Base-by-base conservation (phyloP, 2,113 vertebrate genomes). In the Platanista minor region DNA sequence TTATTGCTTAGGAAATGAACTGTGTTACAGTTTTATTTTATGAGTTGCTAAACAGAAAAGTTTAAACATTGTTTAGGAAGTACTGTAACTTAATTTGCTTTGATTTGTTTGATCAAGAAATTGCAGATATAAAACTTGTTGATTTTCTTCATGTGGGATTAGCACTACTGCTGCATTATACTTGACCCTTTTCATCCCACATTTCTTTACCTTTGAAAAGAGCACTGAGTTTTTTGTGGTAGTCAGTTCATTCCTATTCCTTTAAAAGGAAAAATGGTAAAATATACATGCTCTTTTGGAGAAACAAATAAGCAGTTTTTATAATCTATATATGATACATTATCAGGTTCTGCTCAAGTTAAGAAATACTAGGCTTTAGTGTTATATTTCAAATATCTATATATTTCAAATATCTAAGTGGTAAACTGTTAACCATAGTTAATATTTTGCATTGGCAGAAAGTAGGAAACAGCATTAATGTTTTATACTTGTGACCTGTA, bases 351-450 rank as follows among this genome's bases (percentile, higher is more conserved):
- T 92, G 20, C 6, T 82, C 66, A 52, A 66, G 59, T 83, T 91
- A 74, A 94, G 83, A 82, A 75, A 39, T 72, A 41, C 29, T 95
- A 91, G 67, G 14, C 62, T 71, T 90, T 59, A 75, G 49, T 94
- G 61, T 86, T 86, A 84, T 96, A 80, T 72, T 97, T 96, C 25
- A 94, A 67, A 69, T 83, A 59, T 71, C 69, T 74, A 88, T 86
- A 84, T 96, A 80, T 72, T 97, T 96, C 25, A 94, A 67, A 69
- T 83, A 59, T 71, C 69, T 74, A 82, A 72, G 41, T 93, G 93
- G 86, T 97, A 88, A 96, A 93, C 77, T 88, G 74, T 97, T 97
- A 97, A 96, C 94, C 18, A 66, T 54, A 93, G 94, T 96, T 97
- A 92, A 93, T 97, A 77, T 97, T 96, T 96, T 95, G 75, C 88